Percentiles rank a stretch among this genome's conserved stretches.
Evolutionary conservation across 2,888 invertebrate genomes (phyloP).

Genomic region (Lepeophtheirus nordmannii): DNA sequence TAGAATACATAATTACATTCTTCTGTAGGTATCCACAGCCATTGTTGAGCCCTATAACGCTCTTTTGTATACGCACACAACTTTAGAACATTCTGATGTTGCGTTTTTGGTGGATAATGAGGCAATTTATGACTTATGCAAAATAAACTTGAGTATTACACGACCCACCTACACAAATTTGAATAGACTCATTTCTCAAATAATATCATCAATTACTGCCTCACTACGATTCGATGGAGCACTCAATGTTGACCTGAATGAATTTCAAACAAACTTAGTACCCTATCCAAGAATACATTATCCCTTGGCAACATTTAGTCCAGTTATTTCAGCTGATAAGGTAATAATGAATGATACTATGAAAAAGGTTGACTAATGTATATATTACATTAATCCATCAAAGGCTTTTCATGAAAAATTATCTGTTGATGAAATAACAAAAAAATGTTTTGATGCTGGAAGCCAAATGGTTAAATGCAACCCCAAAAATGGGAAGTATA

Average conservation of each 20-base stretch:
- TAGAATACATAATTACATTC: neutral
- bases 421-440: conserved; percentile 36
- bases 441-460: conserved; percentile 37
- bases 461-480: conserved; percentile 36
- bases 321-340: conserved; percentile 31
- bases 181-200: conserved; percentile 58
- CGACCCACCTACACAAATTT: conserved; percentile 68
- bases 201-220: conserved; percentile 39
- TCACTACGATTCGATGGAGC: conserved; percentile 35
- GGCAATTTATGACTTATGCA: conserved; percentile 62
- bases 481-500: conserved; percentile 32
- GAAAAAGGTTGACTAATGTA: too few species aligned
- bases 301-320: conserved; percentile 34
- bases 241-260: conserved; percentile 29
- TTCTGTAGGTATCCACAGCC: conserved; percentile 36
- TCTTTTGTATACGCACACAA: conserved; percentile 37
- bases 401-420: conserved; percentile 36
- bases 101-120: conserved; percentile 41
- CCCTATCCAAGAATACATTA: conserved; percentile 32
- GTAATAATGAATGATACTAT: conserved; percentile 16
- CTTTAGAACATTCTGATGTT: conserved; percentile 39
- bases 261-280: conserved; percentile 29
- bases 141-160: conserved; percentile 55
- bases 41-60: conserved; percentile 38
- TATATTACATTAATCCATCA: too few species aligned